Evolutionary conservation across 1,140 invertebrate species (phyloP), one percentile per base, ranked within the genome.

Genomic region (Pachypeltis micranthus): DNA sequence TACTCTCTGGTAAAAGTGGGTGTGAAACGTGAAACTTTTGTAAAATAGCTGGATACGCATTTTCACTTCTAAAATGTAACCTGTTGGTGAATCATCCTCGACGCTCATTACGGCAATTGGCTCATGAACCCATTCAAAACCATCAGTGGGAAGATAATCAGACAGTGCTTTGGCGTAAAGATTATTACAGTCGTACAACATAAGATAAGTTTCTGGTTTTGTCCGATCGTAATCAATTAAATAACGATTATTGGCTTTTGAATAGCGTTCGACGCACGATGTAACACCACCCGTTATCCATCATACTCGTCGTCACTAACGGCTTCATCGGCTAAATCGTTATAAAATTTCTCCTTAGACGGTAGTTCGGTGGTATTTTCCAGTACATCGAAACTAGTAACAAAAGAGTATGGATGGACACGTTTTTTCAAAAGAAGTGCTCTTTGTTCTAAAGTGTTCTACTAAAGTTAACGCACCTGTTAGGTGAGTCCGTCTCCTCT

Each of bases 161-260:
- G 68, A 73, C 77, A 81, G 78, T 10, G 74, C 72, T 60, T 66
- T 73, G 16, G 79, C 79, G 74, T 83, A 82, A 54, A 80, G 67
- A 72, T 81, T 80, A 67, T 79, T 81, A 14, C 70, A 72, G 75
- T 81, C 79, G 19, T 74, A 72, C 70, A 80, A 79, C 24, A 72
- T 67, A 21, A 80, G 57, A 70, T 70, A 77, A 12, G 69, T 72
- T 39, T 44, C 59, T 24, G 62, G 57, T 66, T 75, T 61, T 44
- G 63, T 67, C 14, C 62, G 3, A 74, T 80, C 67, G 71, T 72
- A 80, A 2, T 74, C 63, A 19, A 57, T 14, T 66, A 78, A 70
- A 69, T 74, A 77, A 39, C 66, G 64, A 70, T 79, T 78, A 67
- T 79, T 81, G 7, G 77, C 76, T 63, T 68, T 69, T 14, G 71